Percentiles rank a stretch among this genome's conserved stretches.
phyloP scores from a whole-genome alignment of 2,113 vertebrate species.

The Spheniscus mendiculus region DNA sequence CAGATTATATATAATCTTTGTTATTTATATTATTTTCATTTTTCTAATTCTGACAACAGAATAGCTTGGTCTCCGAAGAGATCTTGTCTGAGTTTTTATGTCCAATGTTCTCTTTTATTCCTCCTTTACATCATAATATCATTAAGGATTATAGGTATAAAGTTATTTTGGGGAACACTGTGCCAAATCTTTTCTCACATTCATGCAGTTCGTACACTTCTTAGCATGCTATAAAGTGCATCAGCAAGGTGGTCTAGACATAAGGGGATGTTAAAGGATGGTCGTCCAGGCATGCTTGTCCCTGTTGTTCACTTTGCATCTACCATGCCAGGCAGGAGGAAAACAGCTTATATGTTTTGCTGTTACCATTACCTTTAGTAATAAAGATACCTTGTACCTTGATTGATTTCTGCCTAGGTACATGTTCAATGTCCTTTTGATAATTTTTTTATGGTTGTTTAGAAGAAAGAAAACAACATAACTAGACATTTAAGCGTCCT shows the following conservation, averaged over 20 bases:
- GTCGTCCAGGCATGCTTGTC: background rate
- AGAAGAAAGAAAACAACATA: background rate
- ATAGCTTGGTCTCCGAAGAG: background rate
- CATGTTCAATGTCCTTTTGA: background rate
- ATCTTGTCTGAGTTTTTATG: background rate
- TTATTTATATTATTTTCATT: background rate
- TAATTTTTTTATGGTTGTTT: background rate
- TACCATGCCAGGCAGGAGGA: background rate
- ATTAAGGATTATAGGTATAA: background rate
- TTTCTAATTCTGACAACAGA: background rate
- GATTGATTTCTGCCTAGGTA: background rate
- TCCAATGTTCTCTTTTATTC: background rate
- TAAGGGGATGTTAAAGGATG: background rate
- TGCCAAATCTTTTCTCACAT: background rate
- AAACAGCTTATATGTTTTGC: background rate
- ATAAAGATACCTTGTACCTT: background rate
- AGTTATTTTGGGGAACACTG: background rate
- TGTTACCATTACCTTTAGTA: background rate
- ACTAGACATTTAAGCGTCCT: background rate
- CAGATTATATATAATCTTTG: background rate
- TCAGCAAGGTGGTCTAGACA: background rate
- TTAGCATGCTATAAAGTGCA: background rate
- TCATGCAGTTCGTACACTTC: background rate
- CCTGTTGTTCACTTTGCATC: background rate
- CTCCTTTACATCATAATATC: background rate